phyloP scores from a whole-genome alignment of 2,888 invertebrate species.

The Parthenolecanium corni region DNA sequence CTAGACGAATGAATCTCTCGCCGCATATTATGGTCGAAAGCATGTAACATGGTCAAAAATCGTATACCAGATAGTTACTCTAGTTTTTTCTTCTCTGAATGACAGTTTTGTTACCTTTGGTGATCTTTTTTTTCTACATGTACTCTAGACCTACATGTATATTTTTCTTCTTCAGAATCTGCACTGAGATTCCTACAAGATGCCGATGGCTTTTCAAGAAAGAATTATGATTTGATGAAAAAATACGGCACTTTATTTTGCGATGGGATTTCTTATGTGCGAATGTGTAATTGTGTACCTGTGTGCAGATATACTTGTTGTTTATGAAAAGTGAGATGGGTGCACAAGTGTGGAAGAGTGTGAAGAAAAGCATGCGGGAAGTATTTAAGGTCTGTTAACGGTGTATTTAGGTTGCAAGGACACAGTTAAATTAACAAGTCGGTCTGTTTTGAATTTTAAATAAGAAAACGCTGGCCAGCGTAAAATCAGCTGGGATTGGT shows the following conservation, averaged over 20 bases:
- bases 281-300: not conserved
- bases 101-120: no score
- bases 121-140: no score
- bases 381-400: not conserved
- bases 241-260: not conserved
- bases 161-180: no score
- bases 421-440: not conserved
- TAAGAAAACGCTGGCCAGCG: not conserved
- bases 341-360: not conserved
- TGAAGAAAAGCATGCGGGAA: not conserved
- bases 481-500: not conserved
- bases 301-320: not conserved
- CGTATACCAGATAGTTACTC: no score
- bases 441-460: not conserved
- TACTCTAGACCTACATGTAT: no score
- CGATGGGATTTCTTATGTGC: no score
- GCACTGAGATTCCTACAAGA: no score
- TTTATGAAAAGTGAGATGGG: not conserved
- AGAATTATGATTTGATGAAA: no score
- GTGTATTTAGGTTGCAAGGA: slow-evolving; percentile 1
- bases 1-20: not conserved
- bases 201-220: no score
- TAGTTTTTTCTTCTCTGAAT: no score
- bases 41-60: no score
- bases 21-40: no score